Percentiles rank a stretch among this genome's conserved stretches.
These are phyloP conservation scores for Drosophila fuyamai DNA, from an alignment of 1,140 invertebrate species.

Conservation along the genomic window DNA sequence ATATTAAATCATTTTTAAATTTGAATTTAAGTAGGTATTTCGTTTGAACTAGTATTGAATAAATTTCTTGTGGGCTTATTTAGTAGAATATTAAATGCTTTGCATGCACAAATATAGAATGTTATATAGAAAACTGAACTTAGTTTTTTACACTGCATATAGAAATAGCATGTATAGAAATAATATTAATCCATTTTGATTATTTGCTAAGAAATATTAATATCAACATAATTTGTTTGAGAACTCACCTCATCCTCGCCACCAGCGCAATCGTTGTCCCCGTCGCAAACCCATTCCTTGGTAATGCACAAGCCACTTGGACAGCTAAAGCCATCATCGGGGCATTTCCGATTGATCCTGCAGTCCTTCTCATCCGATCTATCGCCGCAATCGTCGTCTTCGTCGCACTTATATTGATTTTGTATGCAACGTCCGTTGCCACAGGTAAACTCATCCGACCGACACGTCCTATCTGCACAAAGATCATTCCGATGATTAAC, in stretches of 20 bases:
- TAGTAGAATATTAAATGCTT: no score
- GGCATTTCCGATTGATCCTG: conserved; percentile 88
- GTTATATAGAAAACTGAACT: no score
- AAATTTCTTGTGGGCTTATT: no score
- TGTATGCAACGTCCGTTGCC: conserved; percentile 95
- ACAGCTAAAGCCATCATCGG: conserved; percentile 89
- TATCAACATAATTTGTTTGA: no score
- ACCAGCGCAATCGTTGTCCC: conserved; percentile 92
- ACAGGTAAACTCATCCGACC: conserved; percentile 95
- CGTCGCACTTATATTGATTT: conserved; percentile 93
- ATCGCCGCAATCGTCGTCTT: conserved; percentile 94
- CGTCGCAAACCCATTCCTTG: conserved; percentile 92
- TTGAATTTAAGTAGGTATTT: no score
- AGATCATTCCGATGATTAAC: conserved; percentile 17
- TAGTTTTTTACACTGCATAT: no score
- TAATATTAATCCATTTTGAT: background rate
- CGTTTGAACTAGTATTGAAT: no score
- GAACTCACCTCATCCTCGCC: conserved; percentile 90
- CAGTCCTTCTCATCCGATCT: conserved; percentile 92
- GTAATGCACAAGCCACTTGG: conserved; percentile 88
- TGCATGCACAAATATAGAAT: no score
- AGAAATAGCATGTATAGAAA: no score
- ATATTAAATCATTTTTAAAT: no score
- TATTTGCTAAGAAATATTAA: no score
- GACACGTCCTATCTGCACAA: conserved; percentile 91